A percentile compares a stretch with the other conserved stretches of the same genome.
phyloP scores from a whole-genome alignment of 2,888 invertebrate species.

The Callyntrura sp. region DNA sequence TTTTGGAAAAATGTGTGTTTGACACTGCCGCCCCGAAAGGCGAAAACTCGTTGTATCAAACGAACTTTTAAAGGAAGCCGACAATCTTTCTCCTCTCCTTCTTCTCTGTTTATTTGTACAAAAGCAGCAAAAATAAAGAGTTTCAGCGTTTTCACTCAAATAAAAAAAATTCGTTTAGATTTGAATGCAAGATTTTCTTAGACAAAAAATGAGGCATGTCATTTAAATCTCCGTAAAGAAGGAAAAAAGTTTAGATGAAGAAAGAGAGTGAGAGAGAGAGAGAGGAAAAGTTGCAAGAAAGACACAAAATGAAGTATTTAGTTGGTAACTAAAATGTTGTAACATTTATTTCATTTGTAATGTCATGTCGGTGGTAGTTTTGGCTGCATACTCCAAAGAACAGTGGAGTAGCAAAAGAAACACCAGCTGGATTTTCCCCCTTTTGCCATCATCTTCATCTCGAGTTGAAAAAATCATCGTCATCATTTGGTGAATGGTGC shows the following conservation, averaged over 20 bases:
- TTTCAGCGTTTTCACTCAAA: conserved; percentile 15
- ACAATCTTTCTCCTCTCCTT: too few species aligned
- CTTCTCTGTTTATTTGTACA: conserved; percentile 56
- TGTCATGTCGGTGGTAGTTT: neutral
- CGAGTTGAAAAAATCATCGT: conserved; percentile 25
- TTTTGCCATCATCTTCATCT: conserved; percentile 27
- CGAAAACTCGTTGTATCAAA: neutral
- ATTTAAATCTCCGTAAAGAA: conserved; percentile 55
- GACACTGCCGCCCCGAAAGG: neutral
- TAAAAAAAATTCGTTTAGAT: conserved; percentile 23
- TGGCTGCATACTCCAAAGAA: too few species aligned
- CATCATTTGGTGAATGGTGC: conserved; percentile 42
- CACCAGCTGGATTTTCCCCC: conserved; percentile 47
- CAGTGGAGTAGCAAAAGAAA: neutral
- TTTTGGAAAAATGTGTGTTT: too few species aligned
- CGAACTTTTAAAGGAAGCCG: conserved; percentile 19
- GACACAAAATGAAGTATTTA: conserved; percentile 38
- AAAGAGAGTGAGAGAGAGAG: conserved; percentile 38
- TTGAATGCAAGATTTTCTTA: conserved; percentile 55
- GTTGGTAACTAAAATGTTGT: conserved; percentile 48
- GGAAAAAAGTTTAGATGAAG: neutral
- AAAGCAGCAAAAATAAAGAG: conserved; percentile 46
- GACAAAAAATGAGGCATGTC: conserved; percentile 64
- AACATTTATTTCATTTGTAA: conserved; percentile 31
- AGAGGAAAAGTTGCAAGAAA: conserved; percentile 6